phyloP scores from a whole-genome alignment of 2,113 vertebrate genomes.

The Lophius piscatorius region DNA sequence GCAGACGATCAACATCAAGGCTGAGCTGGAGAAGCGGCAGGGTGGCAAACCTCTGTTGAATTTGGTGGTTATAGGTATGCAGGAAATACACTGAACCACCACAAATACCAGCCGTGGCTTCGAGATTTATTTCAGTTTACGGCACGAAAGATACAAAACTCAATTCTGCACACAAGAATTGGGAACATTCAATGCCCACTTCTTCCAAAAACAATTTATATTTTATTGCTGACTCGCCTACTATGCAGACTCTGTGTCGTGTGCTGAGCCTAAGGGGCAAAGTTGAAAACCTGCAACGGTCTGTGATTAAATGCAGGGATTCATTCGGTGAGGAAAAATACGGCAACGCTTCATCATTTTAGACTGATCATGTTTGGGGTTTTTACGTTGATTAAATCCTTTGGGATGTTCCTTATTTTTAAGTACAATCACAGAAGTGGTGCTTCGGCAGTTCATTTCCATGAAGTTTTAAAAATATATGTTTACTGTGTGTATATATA shows the following conservation, averaged over 20 bases:
- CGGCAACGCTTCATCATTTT: no score
- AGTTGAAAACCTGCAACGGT: no score
- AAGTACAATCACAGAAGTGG: no score
- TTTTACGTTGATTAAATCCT: no score
- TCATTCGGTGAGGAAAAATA: no score
- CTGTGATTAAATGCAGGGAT: no score
- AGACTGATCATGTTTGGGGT: no score
- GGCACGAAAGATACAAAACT: neutral
- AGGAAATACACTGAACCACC: neutral
- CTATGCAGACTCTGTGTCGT: neutral
- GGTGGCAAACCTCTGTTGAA: slow-evolving; percentile 95
- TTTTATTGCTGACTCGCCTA: neutral
- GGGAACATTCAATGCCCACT: neutral
- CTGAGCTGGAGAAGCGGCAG: slow-evolving; percentile 94
- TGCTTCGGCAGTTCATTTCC: no score
- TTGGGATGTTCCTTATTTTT: no score
- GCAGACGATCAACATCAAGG: slow-evolving; percentile 89
- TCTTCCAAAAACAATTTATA: neutral
- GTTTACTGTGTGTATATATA: no score
- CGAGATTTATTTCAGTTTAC: neutral
- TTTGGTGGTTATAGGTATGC: slow-evolving; percentile 94
- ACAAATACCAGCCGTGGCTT: neutral
- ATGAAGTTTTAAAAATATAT: no score
- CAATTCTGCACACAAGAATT: neutral
- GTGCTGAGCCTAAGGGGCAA: neutral